A percentile compares a stretch with the other conserved stretches of the same genome.
These are phyloP conservation scores for Anthophora plumipes DNA, from an alignment of 2,888 invertebrate species.

Conservation along the genomic window DNA sequence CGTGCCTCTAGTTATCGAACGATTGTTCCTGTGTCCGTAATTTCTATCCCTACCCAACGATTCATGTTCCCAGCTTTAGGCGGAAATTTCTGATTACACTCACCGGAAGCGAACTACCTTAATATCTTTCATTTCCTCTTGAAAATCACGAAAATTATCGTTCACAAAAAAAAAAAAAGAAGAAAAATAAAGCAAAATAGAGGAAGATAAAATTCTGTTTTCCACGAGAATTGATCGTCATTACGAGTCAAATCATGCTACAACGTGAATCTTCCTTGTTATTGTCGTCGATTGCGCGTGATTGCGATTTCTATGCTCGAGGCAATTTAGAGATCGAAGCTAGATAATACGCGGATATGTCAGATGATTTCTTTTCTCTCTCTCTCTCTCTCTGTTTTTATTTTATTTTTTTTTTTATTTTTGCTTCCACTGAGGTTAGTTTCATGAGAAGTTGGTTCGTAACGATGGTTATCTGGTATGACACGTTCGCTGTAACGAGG, in stretches of 20 bases:
- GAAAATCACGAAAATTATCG: not conserved
- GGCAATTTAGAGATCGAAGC: not conserved
- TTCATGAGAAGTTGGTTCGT: constrained; percentile 15
- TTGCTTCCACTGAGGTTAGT: not conserved
- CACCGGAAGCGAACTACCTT: not conserved
- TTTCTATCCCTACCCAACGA: not conserved
- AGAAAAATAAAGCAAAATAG: no score
- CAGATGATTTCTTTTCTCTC: constrained; percentile 1
- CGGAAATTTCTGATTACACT: not conserved
- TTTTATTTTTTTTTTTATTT: no score
- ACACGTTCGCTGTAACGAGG: not conserved
- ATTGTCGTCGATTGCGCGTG: not conserved
- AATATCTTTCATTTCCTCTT: not conserved
- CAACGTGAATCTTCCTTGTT: no score
- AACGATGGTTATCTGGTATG: constrained; percentile 22
- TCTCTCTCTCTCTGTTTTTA: no score
- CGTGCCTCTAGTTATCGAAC: not conserved
- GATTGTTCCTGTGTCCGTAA: not conserved
- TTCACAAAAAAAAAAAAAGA: not conserved
- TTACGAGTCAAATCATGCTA: no score
- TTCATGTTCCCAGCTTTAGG: not conserved
- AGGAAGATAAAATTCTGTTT: no score
- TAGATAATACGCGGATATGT: constrained; percentile 10
- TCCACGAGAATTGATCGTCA: no score
- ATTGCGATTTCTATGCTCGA: not conserved